Evolutionary conservation across 2,888 invertebrate species (phyloP).

Genomic region (Drosophila rubida): DNA sequence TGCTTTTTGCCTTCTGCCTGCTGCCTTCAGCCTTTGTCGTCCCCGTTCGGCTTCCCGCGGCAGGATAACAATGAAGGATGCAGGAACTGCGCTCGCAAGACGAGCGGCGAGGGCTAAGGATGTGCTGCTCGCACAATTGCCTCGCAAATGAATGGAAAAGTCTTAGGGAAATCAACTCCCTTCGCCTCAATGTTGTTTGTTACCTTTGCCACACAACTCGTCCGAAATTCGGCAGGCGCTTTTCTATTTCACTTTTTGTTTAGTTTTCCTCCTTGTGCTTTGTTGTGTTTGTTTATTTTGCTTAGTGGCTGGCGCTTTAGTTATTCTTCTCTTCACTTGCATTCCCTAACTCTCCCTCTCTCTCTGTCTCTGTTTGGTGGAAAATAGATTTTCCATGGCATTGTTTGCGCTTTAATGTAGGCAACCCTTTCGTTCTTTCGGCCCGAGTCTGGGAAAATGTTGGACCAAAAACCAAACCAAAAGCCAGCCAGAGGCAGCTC

Average conservation of each 20-base stretch:
- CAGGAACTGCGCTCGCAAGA: slow-evolving; percentile 36
- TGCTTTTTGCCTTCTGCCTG: background rate
- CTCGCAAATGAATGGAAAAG: slow-evolving; percentile 22
- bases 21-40: background rate
- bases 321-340: slow-evolving; percentile 22
- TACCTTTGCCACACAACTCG: slow-evolving; percentile 25
- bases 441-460: slow-evolving; percentile 62
- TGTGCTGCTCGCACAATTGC: slow-evolving; percentile 42
- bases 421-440: slow-evolving; percentile 58
- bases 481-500: slow-evolving; percentile 7
- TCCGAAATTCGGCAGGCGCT: slow-evolving; percentile 38
- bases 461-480: slow-evolving; percentile 17
- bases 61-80: slow-evolving; percentile 48
- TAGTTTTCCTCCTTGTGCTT: slow-evolving; percentile 35
- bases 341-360: background rate
- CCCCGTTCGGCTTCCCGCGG: background rate
- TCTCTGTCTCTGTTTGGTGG: slow-evolving; percentile 14
- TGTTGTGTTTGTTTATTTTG: slow-evolving; percentile 71
- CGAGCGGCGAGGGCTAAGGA: slow-evolving; percentile 21
- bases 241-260: slow-evolving; percentile 37
- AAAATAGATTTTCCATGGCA: slow-evolving; percentile 64
- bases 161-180: slow-evolving; percentile 1
- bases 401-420: slow-evolving; percentile 40
- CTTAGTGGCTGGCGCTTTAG: slow-evolving; percentile 54
- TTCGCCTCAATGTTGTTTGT: background rate